These are phyloP conservation scores for Pantherophis vulpinus DNA, from an alignment of 2,797 vertebrate genomes.

Conservation along the genomic window DNA sequence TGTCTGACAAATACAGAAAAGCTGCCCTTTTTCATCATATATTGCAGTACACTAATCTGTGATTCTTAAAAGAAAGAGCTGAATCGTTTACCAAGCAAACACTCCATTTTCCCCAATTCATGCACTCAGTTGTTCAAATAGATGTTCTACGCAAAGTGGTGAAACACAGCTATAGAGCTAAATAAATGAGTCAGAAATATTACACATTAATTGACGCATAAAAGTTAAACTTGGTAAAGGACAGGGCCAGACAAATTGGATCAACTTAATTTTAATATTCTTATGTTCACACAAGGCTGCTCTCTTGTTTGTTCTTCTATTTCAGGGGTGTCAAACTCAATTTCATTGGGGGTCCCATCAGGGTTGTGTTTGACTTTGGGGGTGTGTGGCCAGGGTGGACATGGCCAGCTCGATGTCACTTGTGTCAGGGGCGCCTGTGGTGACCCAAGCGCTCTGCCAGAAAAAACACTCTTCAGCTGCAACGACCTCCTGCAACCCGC, in stretches of 20 bases:
- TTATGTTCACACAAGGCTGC: background rate
- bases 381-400: no score
- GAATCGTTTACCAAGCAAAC: no score
- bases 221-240: background rate
- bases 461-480: no score
- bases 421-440: no score
- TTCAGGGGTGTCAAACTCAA: no score
- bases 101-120: background rate
- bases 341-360: no score
- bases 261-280: background rate
- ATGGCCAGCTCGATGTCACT: no score
- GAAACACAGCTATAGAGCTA: background rate
- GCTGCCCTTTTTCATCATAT: background rate
- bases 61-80: background rate
- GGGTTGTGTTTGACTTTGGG: no score
- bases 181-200: background rate
- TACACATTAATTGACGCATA: background rate
- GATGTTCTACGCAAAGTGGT: background rate
- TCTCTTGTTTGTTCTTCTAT: background rate
- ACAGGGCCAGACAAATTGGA: background rate
- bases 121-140: background rate
- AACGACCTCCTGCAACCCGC: no score
- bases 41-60: background rate
- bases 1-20: background rate
- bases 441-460: no score